phyloP scores from a whole-genome alignment of 2,113 vertebrate species.

The Columbina picui region DNA sequence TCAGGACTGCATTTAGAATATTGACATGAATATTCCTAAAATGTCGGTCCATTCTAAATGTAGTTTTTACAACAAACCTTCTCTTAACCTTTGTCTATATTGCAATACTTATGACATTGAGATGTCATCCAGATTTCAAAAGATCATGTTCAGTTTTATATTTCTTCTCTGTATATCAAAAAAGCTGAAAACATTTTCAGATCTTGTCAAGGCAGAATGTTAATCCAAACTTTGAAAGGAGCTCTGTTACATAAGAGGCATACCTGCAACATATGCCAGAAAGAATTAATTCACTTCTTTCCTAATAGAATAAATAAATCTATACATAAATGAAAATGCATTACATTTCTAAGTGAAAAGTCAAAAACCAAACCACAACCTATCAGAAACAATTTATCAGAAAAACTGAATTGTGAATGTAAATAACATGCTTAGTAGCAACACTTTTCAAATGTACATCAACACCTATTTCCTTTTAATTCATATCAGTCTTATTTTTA shows the following conservation, averaged over 20 bases:
- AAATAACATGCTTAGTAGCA: neutral
- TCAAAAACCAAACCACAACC: neutral
- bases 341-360: neutral
- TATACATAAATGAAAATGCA: neutral
- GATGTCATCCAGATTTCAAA: neutral
- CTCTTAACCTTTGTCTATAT: neutral
- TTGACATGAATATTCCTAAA: neutral
- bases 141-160: neutral
- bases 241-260: neutral
- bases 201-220: neutral
- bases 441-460: neutral
- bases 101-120: neutral
- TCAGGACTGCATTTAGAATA: neutral
- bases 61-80: neutral
- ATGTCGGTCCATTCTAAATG: neutral
- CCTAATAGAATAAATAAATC: slow-evolving; percentile 28
- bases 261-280: neutral
- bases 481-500: neutral
- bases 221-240: slow-evolving; percentile 37
- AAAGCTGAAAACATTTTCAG: slow-evolving; percentile 24
- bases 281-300: slow-evolving; percentile 24
- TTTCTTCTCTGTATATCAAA: neutral
- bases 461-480: neutral
- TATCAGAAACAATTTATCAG: neutral
- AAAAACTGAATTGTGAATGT: neutral